Conservation (phyloP, 1,140 invertebrate species). For the Conus betulinus region DNA sequence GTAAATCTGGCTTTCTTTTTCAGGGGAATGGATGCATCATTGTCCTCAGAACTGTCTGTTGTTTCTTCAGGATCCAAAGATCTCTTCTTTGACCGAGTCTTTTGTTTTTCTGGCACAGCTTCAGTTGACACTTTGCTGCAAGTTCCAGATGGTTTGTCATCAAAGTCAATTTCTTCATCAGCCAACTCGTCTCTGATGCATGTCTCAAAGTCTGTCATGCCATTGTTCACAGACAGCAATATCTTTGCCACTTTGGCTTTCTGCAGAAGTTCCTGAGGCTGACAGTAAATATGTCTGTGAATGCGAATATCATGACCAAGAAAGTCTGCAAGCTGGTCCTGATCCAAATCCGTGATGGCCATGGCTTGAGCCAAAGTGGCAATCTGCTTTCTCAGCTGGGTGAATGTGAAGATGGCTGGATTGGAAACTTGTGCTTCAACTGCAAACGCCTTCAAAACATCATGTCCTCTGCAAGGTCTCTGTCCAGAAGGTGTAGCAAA, state of each 20-base stretch:
- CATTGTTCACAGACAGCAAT: neutral
- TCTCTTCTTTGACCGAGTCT: too few species aligned
- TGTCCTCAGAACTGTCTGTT: too few species aligned
- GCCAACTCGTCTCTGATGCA: neutral
- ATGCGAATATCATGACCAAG: slow-evolving; percentile 14
- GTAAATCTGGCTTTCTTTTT: neutral
- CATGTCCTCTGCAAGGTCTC: too few species aligned
- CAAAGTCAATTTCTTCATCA: slow-evolving; percentile 17
- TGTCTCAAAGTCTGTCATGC: neutral
- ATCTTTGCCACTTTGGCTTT: slow-evolving; percentile 16
- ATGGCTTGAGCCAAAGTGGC: slow-evolving; percentile 5
- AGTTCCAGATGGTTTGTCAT: neutral
- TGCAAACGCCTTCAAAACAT: too few species aligned
- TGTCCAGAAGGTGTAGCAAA: too few species aligned
- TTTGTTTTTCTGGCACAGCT: too few species aligned
- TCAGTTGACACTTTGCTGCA: neutral
- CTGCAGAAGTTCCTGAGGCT: slow-evolving; percentile 13
- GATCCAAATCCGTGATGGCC: neutral
- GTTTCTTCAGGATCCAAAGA: too few species aligned
- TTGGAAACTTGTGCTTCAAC: too few species aligned
- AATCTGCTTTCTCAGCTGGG: too few species aligned
- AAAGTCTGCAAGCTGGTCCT: slow-evolving; percentile 8
- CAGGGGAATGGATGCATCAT: neutral
- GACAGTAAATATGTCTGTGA: neutral
- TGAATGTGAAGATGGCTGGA: too few species aligned